Base-by-base conservation (phyloP, 2,888 invertebrate genomes). In the Dryobota labecula region DNA sequence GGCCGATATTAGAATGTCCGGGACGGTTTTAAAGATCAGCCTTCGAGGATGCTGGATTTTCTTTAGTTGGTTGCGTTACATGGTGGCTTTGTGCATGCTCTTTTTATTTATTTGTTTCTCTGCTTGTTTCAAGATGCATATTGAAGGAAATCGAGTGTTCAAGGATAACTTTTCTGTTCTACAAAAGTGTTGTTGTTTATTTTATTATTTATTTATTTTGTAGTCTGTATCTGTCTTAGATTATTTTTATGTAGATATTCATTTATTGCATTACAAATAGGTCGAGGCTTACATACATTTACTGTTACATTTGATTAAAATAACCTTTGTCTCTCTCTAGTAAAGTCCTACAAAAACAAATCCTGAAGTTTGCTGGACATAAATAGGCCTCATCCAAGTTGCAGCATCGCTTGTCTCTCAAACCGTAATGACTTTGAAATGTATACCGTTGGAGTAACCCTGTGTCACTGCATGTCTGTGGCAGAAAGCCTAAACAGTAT, bases 1-100 rank as follows among this genome's bases (percentile, higher is more conserved):
- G 83, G 79, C 81, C 85, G 84, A 90, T 91, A 91, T 91, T 90
- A 91, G 88, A 90, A 90, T 90, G 89, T 90, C 90, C 84, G 79
- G 78, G 80, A 43, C 62, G 78, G 77, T 81, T 85, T 76, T 76
- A 79, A 73, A 86, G 80, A 83, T 84, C 83, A 77, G 73, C 47
- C 58, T 67, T 83, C 76, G 65, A 80, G 78, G 75, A 60, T 56
- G 38, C 36, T 54, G 83, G 78, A 66, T 78, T 68, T 62, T 54
- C 68, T 83, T 69, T 70, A 73, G 71, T 57, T 68, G 56, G 83
- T 84, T 67, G 72, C 76, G 58, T 78, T 82, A 65, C 73, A 78
- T 45, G 70, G 43, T 66, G 63, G 68, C 71, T 75, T 73, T 68
- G 68, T 77, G 53, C 41, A 36, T 20, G 20, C 24, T 49, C 54